These are phyloP conservation scores for Drosophila bipectinata DNA, from an alignment of 1,140 invertebrate genomes.

Conservation along the genomic window DNA sequence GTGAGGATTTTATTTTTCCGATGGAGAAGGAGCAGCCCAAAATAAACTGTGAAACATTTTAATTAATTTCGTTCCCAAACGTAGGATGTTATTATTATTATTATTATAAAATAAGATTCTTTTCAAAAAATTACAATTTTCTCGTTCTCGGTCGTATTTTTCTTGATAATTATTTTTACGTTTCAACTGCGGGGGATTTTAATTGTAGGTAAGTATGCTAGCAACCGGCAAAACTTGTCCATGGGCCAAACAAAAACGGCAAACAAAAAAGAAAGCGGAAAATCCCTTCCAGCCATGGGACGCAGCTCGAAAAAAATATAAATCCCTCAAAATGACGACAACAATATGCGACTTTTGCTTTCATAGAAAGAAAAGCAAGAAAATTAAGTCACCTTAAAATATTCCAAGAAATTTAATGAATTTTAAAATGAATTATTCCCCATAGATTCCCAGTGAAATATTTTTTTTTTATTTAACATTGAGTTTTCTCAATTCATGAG, in stretches of 20 bases:
- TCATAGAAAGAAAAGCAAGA: neutral
- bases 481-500: constrained; percentile 27
- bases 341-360: constrained; percentile 46
- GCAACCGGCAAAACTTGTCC: constrained; percentile 48
- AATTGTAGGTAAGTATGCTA: constrained; percentile 62
- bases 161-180: constrained; percentile 66
- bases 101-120: constrained; percentile 55
- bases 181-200: constrained; percentile 57
- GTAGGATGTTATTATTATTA: constrained; percentile 67
- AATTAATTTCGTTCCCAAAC: constrained; percentile 52
- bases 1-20: neutral
- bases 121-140: constrained; percentile 36
- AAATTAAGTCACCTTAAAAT: constrained; percentile 21
- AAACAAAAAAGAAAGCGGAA: constrained; percentile 28
- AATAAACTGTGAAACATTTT: constrained; percentile 38
- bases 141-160: constrained; percentile 31
- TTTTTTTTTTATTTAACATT: no score
- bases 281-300: constrained; percentile 32
- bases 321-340: constrained; percentile 38
- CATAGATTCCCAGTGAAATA: constrained; percentile 9
- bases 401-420: neutral
- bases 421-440: constrained; percentile 24
- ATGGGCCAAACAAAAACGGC: constrained; percentile 43
- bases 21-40: constrained; percentile 7
- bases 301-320: constrained; percentile 33